Percentiles rank a stretch among this genome's conserved stretches.
These are phyloP conservation scores for Diorhabda carinulata DNA, from an alignment of 1,140 invertebrate genomes.

Conservation along the genomic window DNA sequence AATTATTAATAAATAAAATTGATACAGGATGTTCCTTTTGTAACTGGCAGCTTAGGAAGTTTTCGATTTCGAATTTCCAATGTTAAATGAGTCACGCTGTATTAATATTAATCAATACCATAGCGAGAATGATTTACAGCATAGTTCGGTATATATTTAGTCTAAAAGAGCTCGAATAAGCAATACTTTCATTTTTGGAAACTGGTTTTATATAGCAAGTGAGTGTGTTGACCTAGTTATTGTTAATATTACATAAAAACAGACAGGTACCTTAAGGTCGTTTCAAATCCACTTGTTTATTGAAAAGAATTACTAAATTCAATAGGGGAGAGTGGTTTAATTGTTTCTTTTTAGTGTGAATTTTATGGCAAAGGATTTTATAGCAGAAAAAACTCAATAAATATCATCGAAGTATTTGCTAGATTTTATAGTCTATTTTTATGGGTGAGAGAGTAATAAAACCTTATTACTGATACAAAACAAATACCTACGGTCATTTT, in stretches of 20 bases:
- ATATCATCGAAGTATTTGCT: too few relatives aligned
- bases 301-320: neutral
- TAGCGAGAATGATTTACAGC: neutral
- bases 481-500: too few relatives aligned
- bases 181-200: slow-evolving; percentile 23
- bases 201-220: slow-evolving; percentile 14
- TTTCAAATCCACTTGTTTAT: slow-evolving; percentile 18
- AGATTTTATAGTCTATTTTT: too few relatives aligned
- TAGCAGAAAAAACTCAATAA: too few relatives aligned
- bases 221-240: slow-evolving; percentile 22
- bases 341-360: neutral
- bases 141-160: neutral
- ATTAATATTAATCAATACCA: neutral
- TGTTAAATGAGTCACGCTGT: too few relatives aligned
- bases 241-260: slow-evolving; percentile 12
- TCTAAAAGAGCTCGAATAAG: neutral
- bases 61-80: too few relatives aligned
- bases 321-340: neutral
- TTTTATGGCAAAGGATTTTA: too few relatives aligned
- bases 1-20: too few relatives aligned
- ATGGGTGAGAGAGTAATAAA: too few relatives aligned
- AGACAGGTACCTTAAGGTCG: slow-evolving; percentile 20
- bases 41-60: too few relatives aligned
- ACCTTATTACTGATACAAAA: too few relatives aligned
- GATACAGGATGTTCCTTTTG: too few relatives aligned